Evolutionary conservation across 2,888 invertebrate genomes (phyloP).

Genomic region (Dichetophora obliterata): DNA sequence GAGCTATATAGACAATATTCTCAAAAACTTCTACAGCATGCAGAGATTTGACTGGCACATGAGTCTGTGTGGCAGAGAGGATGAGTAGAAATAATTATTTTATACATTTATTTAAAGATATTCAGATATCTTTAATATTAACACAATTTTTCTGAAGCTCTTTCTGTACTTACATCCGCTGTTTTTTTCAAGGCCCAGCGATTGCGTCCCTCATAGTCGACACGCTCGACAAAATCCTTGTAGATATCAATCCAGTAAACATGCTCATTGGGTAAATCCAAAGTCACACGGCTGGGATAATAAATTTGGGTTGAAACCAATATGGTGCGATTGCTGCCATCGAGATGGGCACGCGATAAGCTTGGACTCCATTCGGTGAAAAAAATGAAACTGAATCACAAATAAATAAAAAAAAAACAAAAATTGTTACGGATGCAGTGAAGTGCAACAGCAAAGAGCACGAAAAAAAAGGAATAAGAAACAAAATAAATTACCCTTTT

Average conservation of each 20-base stretch:
- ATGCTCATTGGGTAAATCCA: conserved; percentile 79
- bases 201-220: conserved; percentile 81
- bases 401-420: conserved; percentile 30
- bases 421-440: no score
- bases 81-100: not conserved
- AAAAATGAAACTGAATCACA: conserved; percentile 75
- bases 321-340: conserved; percentile 75
- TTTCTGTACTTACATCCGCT: conserved; percentile 59
- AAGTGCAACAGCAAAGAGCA: not conserved
- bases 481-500: conserved; percentile 71
- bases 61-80: conserved; percentile 53
- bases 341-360: conserved; percentile 76
- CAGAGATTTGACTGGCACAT: conserved; percentile 68
- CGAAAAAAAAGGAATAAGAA: not conserved
- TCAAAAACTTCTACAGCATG: conserved; percentile 82
- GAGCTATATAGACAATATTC: conserved; percentile 80
- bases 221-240: conserved; percentile 82
- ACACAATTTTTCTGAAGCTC: no score
- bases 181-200: conserved; percentile 70
- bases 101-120: no score
- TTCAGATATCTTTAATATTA: no score
- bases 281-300: conserved; percentile 80
- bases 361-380: conserved; percentile 80
- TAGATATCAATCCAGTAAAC: conserved; percentile 88
- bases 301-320: conserved; percentile 80